Evolutionary conservation across 2,888 invertebrate species (phyloP).

Genomic region (Aleiodes testaceus): DNA sequence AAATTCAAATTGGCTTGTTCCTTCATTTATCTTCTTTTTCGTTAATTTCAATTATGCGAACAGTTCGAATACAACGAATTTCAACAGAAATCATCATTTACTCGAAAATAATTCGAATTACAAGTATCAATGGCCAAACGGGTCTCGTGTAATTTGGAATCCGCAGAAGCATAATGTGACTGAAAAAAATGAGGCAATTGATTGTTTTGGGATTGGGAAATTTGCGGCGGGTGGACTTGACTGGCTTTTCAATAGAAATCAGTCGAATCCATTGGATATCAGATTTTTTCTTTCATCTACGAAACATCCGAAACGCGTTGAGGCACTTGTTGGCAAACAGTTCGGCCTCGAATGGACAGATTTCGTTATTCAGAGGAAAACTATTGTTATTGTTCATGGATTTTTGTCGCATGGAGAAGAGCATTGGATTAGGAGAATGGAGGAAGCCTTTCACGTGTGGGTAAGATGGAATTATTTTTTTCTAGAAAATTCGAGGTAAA

Average conservation of each 20-base stretch:
- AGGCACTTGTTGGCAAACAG: constrained; percentile 72
- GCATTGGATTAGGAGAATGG: constrained; percentile 78
- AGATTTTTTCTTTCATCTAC: constrained; percentile 75
- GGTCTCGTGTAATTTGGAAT: constrained; percentile 29
- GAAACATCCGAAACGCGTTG: constrained; percentile 69
- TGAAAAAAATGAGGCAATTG: constrained; percentile 61
- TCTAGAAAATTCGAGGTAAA: not conserved
- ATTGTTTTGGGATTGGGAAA: constrained; percentile 75
- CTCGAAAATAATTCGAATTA: not conserved
- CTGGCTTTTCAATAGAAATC: constrained; percentile 73
- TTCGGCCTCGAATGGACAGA: constrained; percentile 77
- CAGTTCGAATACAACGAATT: not conserved
- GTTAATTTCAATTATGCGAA: not conserved
- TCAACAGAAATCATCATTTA: not conserved
- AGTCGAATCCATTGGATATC: constrained; percentile 73
- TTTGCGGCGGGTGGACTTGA: constrained; percentile 68
- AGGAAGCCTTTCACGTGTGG: constrained; percentile 76
- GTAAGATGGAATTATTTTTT: constrained; percentile 66
- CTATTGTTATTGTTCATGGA: constrained; percentile 79
- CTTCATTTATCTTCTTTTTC: not conserved
- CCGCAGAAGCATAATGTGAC: not conserved
- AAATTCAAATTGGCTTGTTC: no score
- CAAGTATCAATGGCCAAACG: constrained; percentile 37
- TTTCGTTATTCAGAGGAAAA: constrained; percentile 75
- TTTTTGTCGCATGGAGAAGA: constrained; percentile 78